Conservation (phyloP, 2,113 vertebrate species). For the Ondatra zibethicus region DNA sequence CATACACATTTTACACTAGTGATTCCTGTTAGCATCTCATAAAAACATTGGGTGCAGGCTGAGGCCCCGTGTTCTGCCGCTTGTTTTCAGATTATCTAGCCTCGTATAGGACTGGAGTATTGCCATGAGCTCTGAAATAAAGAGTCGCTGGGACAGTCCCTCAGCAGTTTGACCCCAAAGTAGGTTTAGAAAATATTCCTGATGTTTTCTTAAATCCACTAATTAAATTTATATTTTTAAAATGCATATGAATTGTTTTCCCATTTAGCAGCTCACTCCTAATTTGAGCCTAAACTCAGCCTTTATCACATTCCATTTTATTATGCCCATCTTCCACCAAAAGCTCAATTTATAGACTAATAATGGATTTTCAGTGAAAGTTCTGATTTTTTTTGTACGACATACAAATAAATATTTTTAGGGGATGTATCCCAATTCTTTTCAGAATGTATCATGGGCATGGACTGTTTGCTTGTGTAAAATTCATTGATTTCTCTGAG, state of each 20-base stretch:
- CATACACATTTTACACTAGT: neutral
- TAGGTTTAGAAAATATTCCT: neutral
- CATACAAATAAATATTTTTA: neutral
- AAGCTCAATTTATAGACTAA: slow-evolving; percentile 3
- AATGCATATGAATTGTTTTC: neutral
- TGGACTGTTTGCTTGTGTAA: neutral
- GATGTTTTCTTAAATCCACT: neutral
- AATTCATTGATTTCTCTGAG: neutral
- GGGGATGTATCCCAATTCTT: neutral
- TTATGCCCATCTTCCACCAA: neutral
- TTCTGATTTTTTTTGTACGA: neutral
- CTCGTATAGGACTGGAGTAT: neutral
- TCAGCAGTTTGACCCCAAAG: neutral
- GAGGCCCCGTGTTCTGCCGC: neutral
- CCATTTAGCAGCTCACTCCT: neutral
- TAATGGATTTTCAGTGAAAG: neutral
- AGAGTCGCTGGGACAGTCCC: neutral
- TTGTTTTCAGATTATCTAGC: neutral
- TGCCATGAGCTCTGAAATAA: neutral
- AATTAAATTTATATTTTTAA: neutral
- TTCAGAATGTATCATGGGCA: neutral
- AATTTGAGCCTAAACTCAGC: neutral
- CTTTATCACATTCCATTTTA: neutral
- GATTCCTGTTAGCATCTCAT: neutral
- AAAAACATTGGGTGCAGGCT: neutral